A percentile compares a stretch with the other conserved stretches of the same genome.
phyloP scores from a whole-genome alignment of 2,888 invertebrate genomes.

The Pheosia tremula region DNA sequence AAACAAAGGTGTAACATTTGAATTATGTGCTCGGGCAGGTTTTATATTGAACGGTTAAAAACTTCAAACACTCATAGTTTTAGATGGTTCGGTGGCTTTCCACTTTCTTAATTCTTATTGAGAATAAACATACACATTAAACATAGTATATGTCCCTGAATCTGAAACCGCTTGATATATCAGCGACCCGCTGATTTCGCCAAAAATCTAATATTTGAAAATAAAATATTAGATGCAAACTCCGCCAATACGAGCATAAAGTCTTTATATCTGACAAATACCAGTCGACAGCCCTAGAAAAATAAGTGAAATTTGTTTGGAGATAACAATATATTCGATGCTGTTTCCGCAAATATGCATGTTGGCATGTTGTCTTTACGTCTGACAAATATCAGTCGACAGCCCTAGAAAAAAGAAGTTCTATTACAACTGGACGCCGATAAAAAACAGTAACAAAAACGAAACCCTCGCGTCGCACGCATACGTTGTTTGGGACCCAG shows the following conservation, averaged over 20 bases:
- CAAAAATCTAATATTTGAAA: no score
- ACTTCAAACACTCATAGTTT: no score
- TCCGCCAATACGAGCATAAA: no score
- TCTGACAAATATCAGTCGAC: slow-evolving; percentile 33
- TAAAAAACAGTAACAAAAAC: slow-evolving; percentile 78
- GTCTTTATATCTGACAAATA: no score
- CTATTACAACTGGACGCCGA: slow-evolving; percentile 73
- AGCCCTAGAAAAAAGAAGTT: slow-evolving; percentile 60
- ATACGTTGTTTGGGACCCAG: slow-evolving; percentile 64
- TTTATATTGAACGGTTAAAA: not conserved
- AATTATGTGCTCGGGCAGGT: not conserved
- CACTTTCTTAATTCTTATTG: not conserved
- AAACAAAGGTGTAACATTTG: slow-evolving; percentile 4
- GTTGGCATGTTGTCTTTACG: no score
- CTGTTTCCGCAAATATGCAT: not conserved
- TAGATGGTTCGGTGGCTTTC: not conserved
- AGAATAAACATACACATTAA: not conserved
- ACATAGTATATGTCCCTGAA: no score
- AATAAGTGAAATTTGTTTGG: not conserved
- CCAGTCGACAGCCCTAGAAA: no score
- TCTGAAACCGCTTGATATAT: no score
- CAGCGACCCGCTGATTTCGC: no score
- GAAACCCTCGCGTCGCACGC: slow-evolving; percentile 50
- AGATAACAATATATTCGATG: not conserved
- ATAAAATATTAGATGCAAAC: no score